Conservation (phyloP, 2,797 vertebrate species). For the Ctenopoma multispine region DNA sequence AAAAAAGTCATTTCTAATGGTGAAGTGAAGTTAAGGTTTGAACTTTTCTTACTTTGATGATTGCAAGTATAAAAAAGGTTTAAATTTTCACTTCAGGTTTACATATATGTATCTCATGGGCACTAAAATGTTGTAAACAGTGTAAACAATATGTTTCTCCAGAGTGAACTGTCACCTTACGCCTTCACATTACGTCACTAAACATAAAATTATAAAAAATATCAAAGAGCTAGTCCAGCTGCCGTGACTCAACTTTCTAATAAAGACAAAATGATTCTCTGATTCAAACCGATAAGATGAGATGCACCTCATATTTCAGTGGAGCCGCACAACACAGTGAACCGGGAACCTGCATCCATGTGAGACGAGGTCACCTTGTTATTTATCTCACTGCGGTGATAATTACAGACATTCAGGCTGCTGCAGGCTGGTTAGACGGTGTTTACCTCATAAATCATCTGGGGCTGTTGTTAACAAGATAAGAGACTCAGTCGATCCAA, state of each 20-base stretch:
- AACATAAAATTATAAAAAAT: constrained; percentile 9
- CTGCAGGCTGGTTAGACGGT: constrained; percentile 27
- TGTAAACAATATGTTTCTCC: neutral
- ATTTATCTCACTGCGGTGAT: constrained; percentile 45
- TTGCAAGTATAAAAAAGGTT: neutral
- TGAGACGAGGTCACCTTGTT: constrained; percentile 62
- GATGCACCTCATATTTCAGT: constrained; percentile 36
- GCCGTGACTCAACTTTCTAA: too few species aligned
- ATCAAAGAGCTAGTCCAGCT: too few species aligned
- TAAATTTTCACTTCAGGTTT: neutral
- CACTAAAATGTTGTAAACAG: constrained; percentile 7
- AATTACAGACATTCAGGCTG: constrained; percentile 42
- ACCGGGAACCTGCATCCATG: constrained; percentile 14
- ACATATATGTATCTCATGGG: neutral
- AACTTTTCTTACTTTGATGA: neutral
- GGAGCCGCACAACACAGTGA: constrained; percentile 18
- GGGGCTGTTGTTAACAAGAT: constrained; percentile 52
- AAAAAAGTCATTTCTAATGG: neutral
- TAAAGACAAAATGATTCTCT: constrained; percentile 20
- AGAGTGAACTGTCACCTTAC: neutral
- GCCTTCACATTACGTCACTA: neutral
- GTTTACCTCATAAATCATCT: constrained; percentile 60
- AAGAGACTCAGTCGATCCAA: constrained; percentile 53
- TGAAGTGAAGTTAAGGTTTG: too few species aligned
- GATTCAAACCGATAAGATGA: constrained; percentile 25